Percentiles rank a stretch among this genome's conserved stretches.
Evolutionary conservation across 2,888 invertebrate species (phyloP).

Genomic region (Holacanthella duospinosa): DNA sequence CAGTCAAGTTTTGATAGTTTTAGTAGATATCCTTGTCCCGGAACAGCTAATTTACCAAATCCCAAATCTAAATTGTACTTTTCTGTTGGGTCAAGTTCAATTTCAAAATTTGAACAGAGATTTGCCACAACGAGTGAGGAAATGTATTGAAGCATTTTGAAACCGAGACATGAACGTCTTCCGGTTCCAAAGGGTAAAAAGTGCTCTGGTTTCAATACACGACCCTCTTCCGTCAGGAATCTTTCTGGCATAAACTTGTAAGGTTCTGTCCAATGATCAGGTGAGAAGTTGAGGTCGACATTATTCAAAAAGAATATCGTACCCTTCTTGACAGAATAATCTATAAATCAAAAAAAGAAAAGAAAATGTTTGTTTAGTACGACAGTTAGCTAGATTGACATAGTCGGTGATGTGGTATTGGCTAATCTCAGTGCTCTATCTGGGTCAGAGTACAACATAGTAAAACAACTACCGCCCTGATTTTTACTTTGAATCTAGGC

Average conservation of each 20-base stretch:
- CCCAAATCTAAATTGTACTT: slow-evolving; percentile 46
- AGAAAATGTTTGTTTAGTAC: slow-evolving; percentile 4
- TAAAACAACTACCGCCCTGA: background rate
- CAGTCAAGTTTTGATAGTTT: slow-evolving; percentile 40
- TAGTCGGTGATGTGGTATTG: background rate
- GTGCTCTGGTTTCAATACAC: slow-evolving; percentile 54
- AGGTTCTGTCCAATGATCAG: slow-evolving; percentile 62
- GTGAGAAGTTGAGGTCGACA: slow-evolving; percentile 65
- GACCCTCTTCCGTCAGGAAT: slow-evolving; percentile 49
- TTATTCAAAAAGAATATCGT: slow-evolving; percentile 76
- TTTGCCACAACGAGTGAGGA: slow-evolving; percentile 48
- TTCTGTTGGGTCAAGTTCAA: slow-evolving; percentile 49
- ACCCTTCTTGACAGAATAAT: slow-evolving; percentile 60
- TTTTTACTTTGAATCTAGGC: background rate
- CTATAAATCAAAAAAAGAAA: slow-evolving; percentile 42
- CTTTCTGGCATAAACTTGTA: slow-evolving; percentile 62
- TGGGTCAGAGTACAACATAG: background rate
- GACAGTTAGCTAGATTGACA: background rate
- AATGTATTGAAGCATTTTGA: slow-evolving; percentile 65
- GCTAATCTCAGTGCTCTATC: background rate
- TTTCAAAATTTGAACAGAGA: slow-evolving; percentile 58
- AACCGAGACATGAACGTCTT: slow-evolving; percentile 71
- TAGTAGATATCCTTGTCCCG: slow-evolving; percentile 46
- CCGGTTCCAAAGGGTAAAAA: slow-evolving; percentile 79
- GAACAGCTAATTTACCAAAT: slow-evolving; percentile 50